Evolutionary conservation across 2,888 invertebrate species (phyloP), one percentile per base, ranked within the genome.

Genomic region (Aspidiotus rigidus): DNA sequence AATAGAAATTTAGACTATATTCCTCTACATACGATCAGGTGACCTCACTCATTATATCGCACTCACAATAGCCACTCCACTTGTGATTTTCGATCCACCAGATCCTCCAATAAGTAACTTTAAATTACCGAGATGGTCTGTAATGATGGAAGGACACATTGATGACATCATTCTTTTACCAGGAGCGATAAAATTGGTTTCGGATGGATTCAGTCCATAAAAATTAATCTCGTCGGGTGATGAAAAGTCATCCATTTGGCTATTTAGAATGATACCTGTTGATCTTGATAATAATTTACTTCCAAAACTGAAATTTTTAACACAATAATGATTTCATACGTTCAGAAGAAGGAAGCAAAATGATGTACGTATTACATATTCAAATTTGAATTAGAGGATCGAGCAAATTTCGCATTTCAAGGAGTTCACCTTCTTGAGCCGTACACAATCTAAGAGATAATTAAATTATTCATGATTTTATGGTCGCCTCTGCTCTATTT

Each of bases 231-330:
- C 82, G 40, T 86, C 84, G 0, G 89, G 88, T 0, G 88, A 85
- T 0, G 93, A 90, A 78, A 97, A 98, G 77, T 97, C 97, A 74
- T 94, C 93, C 92, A 98, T 95, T 72, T 91, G 90, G 77, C 93
- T 90, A 78, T 97, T 98, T 78, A 93, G 87, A n/a, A 97, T 81
- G 28, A 98, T 89, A 0, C 96, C 97, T 0, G 93, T 91, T 66
- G 84, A 85, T 39, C 79, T 79, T 0, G 93, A 93, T 7, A 88
- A 83, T 72, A 88, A 72, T 10, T 60, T 70, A 44, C 49, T 62
- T 49, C 71, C 70, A 56, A 70, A 67, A 39, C 69, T 71, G 17
- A 17, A 42, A 54, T 39, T 44, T 61, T 49, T 16, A 66, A 54
- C 17, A 57, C 40, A 28, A 49, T 13, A 3, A 49, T 49, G 49